A percentile compares a stretch with the other conserved stretches of the same genome.
Evolutionary conservation across 2,113 vertebrate species (phyloP).

Genomic region (Percopsis transmontana): DNA sequence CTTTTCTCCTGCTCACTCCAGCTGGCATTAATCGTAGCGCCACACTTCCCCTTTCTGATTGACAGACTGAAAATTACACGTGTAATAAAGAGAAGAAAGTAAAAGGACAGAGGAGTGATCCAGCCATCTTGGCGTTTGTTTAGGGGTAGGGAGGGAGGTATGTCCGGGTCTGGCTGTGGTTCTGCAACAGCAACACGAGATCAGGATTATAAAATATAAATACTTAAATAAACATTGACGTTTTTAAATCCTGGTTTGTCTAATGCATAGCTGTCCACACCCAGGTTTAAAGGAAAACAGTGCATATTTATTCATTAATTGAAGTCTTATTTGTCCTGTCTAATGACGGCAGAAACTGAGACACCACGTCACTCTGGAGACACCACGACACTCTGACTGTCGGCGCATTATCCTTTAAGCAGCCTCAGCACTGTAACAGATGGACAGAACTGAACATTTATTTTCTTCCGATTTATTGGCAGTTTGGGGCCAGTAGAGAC

Average conservation of each 20-base stretch:
- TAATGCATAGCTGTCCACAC: too few species aligned
- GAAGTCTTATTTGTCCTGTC: too few species aligned
- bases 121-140: conserved; percentile 7
- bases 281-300: too few species aligned
- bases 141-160: conserved; percentile 20
- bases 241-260: conserved; percentile 13
- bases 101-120: conserved; percentile 27
- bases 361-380: too few species aligned
- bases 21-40: conserved; percentile 17
- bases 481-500: too few species aligned
- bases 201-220: conserved; percentile 52
- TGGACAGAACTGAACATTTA: too few species aligned
- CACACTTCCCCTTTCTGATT: conserved; percentile 16
- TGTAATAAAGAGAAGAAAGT: conserved; percentile 14
- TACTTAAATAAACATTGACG: conserved; percentile 27
- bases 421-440: too few species aligned
- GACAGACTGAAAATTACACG: conserved; percentile 42
- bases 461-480: too few species aligned
- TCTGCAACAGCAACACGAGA: conserved; percentile 25
- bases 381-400: too few species aligned
- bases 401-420: too few species aligned
- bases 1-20: conserved; percentile 11
- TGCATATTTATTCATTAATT: too few species aligned
- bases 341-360: too few species aligned
- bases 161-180: conserved; percentile 3